Evolutionary conservation across 1,140 invertebrate species (phyloP), one percentile per base, ranked within the genome.

Genomic region (Plutomurus gul): DNA sequence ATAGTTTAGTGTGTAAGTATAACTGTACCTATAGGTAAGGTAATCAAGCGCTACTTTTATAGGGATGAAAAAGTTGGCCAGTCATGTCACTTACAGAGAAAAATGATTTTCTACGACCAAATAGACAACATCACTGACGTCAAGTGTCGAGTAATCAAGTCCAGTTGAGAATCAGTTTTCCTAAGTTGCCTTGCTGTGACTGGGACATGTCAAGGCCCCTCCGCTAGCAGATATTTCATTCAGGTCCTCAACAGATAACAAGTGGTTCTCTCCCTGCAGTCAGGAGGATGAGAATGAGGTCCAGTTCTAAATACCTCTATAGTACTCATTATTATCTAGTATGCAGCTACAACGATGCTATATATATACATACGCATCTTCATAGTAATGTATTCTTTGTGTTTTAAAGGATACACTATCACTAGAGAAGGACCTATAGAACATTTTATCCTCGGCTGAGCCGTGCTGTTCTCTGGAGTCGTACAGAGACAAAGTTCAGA

Each of bases 121-220:
- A 65, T 65, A n/a, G 30, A 36, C 56, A 65, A 65, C 7, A 1
- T n/a, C n/a, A n/a, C n/a, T n/a, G n/a, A n/a, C n/a, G n/a, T 65
- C 56, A 65, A 27, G 56, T 65, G 56, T 36, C 25, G 56, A 65
- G 16, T 65, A 65, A 60, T 60, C 51, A 60, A 65, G 27, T 33
- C 56, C 56, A 36, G 56, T 65, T n/a, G n/a, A 11, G 10, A 16
- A 65, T 65, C 56, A 36, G 30, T 65, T 65, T 65, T n/a, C 27
- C 27, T 33, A 33, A 33, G 3, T 4, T 16, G 30, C 13, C 56
- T 33, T 36, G 51, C 10, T n/a, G 30, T 13, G 27, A 47, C 20
- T 3, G 20, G 5, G 43, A 18, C 13, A 16, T 16, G 20, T 43
- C 39, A 43, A 8, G 39, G n/a, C 39, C 39, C n/a, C 39, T 22